phyloP scores from a whole-genome alignment of 2,113 vertebrate genomes.

The Cariama cristata region DNA sequence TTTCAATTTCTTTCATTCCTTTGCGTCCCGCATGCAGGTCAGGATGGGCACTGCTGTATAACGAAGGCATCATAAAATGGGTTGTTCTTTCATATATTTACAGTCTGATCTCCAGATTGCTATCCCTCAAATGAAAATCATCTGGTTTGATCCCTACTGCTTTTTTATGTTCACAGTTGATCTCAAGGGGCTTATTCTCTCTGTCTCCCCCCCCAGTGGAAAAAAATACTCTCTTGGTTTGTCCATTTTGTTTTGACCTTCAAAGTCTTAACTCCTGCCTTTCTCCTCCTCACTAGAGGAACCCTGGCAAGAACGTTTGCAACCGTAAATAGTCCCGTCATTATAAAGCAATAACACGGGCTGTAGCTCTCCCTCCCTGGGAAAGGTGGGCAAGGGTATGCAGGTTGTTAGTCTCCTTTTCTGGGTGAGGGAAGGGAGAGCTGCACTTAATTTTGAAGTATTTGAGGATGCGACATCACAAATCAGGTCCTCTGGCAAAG shows the following conservation, averaged over 20 bases:
- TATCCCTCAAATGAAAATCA: background rate
- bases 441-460: background rate
- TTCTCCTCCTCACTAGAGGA: background rate
- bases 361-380: background rate
- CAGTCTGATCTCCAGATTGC: background rate
- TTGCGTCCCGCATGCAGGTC: background rate
- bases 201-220: fast-evolving
- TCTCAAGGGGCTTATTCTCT: background rate
- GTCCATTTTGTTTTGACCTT: slow-evolving; percentile 5
- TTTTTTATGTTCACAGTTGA: background rate
- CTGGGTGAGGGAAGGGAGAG: background rate
- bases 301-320: slow-evolving; percentile 9
- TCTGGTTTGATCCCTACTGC: background rate
- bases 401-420: background rate
- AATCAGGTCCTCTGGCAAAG: slow-evolving; percentile 25
- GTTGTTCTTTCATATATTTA: background rate
- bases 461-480: background rate
- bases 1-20: background rate
- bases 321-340: background rate
- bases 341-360: background rate
- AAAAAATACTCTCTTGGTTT: background rate
- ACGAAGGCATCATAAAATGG: background rate
- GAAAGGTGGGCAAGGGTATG: background rate
- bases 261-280: background rate
- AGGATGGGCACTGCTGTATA: background rate